Conservation (phyloP, 1,140 invertebrate species). For the Magallana gigas region DNA sequence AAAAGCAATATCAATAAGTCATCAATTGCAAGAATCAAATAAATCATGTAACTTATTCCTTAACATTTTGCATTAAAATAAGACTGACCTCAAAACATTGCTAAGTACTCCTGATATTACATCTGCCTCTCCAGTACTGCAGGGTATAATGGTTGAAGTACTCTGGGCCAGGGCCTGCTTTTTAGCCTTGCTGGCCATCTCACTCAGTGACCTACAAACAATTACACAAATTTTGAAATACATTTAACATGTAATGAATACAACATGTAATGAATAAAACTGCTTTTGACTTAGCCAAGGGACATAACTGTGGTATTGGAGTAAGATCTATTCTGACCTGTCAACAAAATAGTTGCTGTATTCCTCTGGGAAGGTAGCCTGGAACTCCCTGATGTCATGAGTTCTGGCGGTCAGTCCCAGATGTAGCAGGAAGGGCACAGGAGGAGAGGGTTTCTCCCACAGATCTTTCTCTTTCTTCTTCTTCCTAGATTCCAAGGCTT, state of each 20-base stretch:
- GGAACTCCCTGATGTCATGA: slow-evolving; percentile 76
- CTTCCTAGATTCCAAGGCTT: slow-evolving; percentile 52
- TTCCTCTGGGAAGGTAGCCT: slow-evolving; percentile 75
- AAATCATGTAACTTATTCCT: background rate
- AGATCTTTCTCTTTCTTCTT: slow-evolving; percentile 66
- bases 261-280: background rate
- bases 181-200: slow-evolving; percentile 41
- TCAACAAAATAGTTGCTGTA: slow-evolving; percentile 76
- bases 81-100: slow-evolving; percentile 70
- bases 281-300: background rate
- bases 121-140: slow-evolving; percentile 68
- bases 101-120: slow-evolving; percentile 69
- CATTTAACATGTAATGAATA: background rate
- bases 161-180: slow-evolving; percentile 45
- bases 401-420: slow-evolving; percentile 78
- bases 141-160: slow-evolving; percentile 55
- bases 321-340: slow-evolving; percentile 60
- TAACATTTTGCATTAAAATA: background rate
- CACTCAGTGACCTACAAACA: slow-evolving; percentile 61
- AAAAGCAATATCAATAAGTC: too few species aligned
- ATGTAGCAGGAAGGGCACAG: slow-evolving; percentile 77
- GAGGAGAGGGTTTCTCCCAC: slow-evolving; percentile 75
- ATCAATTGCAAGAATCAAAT: too few species aligned
- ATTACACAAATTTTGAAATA: background rate
- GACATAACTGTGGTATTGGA: background rate